Percentiles rank a stretch among this genome's conserved stretches.
Evolutionary conservation across 2,888 invertebrate species (phyloP).

Genomic region (Microplitis manilae): DNA sequence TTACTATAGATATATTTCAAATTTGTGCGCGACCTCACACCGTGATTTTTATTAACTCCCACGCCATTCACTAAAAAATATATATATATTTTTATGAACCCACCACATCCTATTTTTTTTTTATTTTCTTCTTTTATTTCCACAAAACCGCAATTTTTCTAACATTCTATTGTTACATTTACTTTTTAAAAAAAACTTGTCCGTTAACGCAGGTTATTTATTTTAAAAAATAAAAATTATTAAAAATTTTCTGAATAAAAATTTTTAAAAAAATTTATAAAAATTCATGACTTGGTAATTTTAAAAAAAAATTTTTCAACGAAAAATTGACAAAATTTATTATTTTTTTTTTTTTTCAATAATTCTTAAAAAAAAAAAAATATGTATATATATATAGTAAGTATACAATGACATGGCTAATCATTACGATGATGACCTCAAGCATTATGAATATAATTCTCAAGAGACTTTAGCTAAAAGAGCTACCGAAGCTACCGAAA

Average conservation of each 20-base stretch:
- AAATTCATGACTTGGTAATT: not conserved
- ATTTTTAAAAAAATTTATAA: not conserved
- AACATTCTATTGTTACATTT: constrained; percentile 22
- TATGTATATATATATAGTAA: not conserved
- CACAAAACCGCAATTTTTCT: constrained; percentile 39
- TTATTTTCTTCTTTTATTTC: constrained; percentile 20
- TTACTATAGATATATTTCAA: not conserved
- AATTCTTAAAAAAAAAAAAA: not conserved
- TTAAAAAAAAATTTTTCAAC: not conserved
- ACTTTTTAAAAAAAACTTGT: not conserved
- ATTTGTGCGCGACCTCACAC: constrained; percentile 58
- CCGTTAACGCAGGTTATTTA: no score
- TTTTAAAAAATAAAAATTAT: no score
- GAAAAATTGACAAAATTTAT: not conserved
- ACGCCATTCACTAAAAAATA: constrained; percentile 53
- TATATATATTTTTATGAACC: constrained; percentile 36
- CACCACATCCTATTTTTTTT: constrained; percentile 32
- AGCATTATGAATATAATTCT: constrained; percentile 4
- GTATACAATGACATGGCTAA: not conserved
- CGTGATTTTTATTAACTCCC: constrained; percentile 59
- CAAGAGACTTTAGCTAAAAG: not conserved
- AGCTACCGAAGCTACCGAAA: not conserved
- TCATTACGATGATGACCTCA: constrained; percentile 21
- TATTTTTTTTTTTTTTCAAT: not conserved
- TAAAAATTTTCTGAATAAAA: not conserved